Evolutionary conservation across 2,888 invertebrate genomes (phyloP).

Genomic region (Chymomyza fuscimana): DNA sequence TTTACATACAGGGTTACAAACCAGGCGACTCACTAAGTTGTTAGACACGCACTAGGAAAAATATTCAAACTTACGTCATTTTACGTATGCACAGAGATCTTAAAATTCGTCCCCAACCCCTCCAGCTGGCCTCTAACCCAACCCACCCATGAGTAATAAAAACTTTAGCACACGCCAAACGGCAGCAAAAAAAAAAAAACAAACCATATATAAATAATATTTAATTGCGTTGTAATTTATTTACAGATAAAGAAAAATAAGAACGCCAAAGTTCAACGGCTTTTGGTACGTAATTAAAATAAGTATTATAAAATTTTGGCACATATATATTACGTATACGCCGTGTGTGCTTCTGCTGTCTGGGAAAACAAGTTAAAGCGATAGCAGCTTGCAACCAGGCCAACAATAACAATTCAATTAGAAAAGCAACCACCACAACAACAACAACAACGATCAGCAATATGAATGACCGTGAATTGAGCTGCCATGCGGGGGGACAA

Average conservation of each 20-base stretch:
- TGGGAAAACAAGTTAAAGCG: conserved; percentile 17
- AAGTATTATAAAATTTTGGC: conserved; percentile 6
- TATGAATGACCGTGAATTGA: conserved; percentile 78
- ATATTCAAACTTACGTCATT: background rate
- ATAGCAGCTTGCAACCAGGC: conserved; percentile 1
- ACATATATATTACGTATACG: conserved; percentile 16
- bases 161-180: background rate
- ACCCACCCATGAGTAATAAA: background rate
- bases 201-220: conserved; percentile 1
- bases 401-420: background rate
- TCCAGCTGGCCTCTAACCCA: background rate
- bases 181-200: background rate
- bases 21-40: background rate
- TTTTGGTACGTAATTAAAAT: conserved; percentile 12
- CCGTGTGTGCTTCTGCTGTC: conserved; percentile 26
- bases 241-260: conserved; percentile 23
- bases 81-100: background rate
- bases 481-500: conserved; percentile 71
- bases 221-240: conserved; percentile 16
- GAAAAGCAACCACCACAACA: conserved; percentile 24
- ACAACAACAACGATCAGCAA: conserved; percentile 34
- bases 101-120: background rate
- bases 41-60: background rate
- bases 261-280: conserved; percentile 38
- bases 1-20: background rate